Conservation (phyloP, 2,888 invertebrate genomes). For the Leptopilina myrica region DNA sequence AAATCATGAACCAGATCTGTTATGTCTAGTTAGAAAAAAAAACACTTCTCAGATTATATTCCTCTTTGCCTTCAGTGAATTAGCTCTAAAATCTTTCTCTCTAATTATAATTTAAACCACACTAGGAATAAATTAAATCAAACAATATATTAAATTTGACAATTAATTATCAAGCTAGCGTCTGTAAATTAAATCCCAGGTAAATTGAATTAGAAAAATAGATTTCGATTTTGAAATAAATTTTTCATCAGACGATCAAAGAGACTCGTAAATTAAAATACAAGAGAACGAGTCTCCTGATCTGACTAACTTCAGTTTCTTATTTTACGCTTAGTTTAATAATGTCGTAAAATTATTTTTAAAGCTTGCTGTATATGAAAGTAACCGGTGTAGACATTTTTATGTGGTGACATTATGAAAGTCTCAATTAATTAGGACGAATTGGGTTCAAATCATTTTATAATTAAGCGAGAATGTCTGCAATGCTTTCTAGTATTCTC, state of each 20-base stretch:
- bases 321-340: conserved; percentile 1
- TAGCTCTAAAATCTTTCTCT: background rate
- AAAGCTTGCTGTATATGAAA: background rate
- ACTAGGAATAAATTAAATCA: conserved; percentile 20
- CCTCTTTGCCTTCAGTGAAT: conserved; percentile 9
- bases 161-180: background rate
- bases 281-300: conserved; percentile 9
- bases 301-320: background rate
- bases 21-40: conserved; percentile 28
- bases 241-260: background rate
- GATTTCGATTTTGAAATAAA: background rate
- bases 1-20: conserved; percentile 38
- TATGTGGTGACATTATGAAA: conserved; percentile 9
- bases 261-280: conserved; percentile 22
- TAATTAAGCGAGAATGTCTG: conserved; percentile 11
- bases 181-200: background rate
- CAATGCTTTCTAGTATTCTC: background rate
- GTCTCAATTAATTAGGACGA: conserved; percentile 17
- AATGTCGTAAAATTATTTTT: conserved; percentile 10
- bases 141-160: conserved; percentile 1
- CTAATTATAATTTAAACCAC: conserved; percentile 13
- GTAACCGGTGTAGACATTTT: conserved; percentile 5
- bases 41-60: background rate
- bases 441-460: conserved; percentile 12
- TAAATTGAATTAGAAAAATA: background rate